Base-by-base conservation (phyloP, 2,113 vertebrate species). In the Neolamprologus sp. region DNA sequence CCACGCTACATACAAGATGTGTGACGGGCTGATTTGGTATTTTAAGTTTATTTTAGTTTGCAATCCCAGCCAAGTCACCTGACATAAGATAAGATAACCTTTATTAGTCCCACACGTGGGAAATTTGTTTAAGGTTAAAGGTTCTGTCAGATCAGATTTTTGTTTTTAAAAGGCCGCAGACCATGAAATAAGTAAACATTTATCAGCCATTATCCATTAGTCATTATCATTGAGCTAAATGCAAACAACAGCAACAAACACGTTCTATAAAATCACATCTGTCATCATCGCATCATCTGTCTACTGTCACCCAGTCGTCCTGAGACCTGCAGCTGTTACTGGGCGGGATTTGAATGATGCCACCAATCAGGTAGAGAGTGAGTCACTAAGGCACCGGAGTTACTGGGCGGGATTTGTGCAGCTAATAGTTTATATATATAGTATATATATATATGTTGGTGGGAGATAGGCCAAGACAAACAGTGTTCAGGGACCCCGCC, bases 41-140 rank as follows among this genome's bases (percentile, higher is more conserved):
- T 63, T 63, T 63, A n/a, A 31, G 16, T 23, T 71, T 23, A 71
- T 71, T 71, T 40, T 71, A 71, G 0, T 71, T 71, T 23, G 11
- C 0, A 0, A 2, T 42, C 35, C 65, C 65, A 71, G 65, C 35
- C 0, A 42, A 0, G 35, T 42, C 35, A 42, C n/a, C 65, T 42
- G n/a, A 42, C 0, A 23, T 2, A 58, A 60, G 57, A 60, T 53
- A 28, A 26, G 1, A 57, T 28, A 2, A 58, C 26, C 57, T 60
- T 6, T 60, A 1, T 31, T 4, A 3, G 26, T 31, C 57, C 57
- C 26, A 17, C 14, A 0, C 2, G 2, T 0, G 26, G 26, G 28
- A 60, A 60, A 60, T 60, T 60, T 17, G 28, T 60, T 60, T 60
- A 60, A 60, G 0, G 28, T 0, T 71, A 42, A 42, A 42, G 7